Evolutionary conservation across 1,140 invertebrate genomes (phyloP).

Genomic region (Andrena cerasifolii): DNA sequence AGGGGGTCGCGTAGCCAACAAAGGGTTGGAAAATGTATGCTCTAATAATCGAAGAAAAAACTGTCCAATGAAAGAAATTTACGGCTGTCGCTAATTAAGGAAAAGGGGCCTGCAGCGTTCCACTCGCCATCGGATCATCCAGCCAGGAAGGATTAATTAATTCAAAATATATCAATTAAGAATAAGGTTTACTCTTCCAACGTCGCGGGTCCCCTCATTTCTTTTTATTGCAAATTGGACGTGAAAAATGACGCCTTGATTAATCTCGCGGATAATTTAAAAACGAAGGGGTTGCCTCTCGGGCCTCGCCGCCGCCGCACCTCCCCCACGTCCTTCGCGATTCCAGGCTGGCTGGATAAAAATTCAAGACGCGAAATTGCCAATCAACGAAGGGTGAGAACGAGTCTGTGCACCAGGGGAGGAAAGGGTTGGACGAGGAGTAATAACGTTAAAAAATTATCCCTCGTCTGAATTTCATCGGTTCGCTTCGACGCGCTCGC

Average conservation of each 20-base stretch:
- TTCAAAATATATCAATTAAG: slow-evolving; percentile 83
- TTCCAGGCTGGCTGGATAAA: slow-evolving; percentile 76
- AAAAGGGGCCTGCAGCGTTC: slow-evolving; percentile 64
- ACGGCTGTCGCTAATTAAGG: slow-evolving; percentile 81
- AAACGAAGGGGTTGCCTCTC: slow-evolving; percentile 81
- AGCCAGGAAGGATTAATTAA: slow-evolving; percentile 81
- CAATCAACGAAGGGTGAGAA: slow-evolving; percentile 75
- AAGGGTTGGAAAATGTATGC: slow-evolving; percentile 80
- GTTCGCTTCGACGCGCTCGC: slow-evolving; percentile 75
- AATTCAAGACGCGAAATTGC: slow-evolving; percentile 83
- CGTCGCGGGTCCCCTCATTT: slow-evolving; percentile 62
- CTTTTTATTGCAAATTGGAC: slow-evolving; percentile 83
- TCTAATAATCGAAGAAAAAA: slow-evolving; percentile 83
- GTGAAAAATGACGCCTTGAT: slow-evolving; percentile 84
- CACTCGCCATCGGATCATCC: slow-evolving; percentile 64
- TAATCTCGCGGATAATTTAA: slow-evolving; percentile 83
- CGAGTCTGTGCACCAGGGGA: slow-evolving; percentile 29
- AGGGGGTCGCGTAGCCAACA: slow-evolving; percentile 76
- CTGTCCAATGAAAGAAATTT: slow-evolving; percentile 82
- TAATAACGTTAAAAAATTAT: slow-evolving; percentile 83
- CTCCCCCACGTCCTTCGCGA: slow-evolving; percentile 28
- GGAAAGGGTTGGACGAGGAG: slow-evolving; percentile 40
- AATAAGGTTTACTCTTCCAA: slow-evolving; percentile 81
- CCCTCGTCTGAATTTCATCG: slow-evolving; percentile 79
- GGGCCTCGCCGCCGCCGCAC: background rate